Base-by-base conservation (phyloP, 2,888 invertebrate species). In the Megamerina dolium region DNA sequence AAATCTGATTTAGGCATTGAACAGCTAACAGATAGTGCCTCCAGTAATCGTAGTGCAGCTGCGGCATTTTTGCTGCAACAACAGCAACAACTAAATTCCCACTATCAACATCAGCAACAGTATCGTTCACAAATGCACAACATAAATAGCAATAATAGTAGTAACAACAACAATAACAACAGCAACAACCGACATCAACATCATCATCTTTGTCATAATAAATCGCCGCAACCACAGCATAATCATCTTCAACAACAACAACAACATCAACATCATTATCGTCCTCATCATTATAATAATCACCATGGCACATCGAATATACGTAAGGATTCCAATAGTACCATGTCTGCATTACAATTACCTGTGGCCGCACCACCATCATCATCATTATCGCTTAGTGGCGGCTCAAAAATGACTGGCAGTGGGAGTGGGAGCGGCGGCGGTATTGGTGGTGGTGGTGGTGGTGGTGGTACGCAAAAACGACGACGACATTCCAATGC, bases 321-420 rank as follows among this genome's bases (percentile, higher is more conserved):
- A 72, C 70, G 79, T 46, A 73, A 79, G 48, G 79, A 79, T 63
- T 78, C 76, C 2, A 79, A 75, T 52, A 80, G 79, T 26, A 79
- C 78, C 21, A 79, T 78, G 79, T 80, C 80, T 0, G 79, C 79
- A 0, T 73, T 80, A 48, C 79, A 80, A 55, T 61, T 80, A 46
- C 77, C 78, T 1, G 65, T 77, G 12, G 53, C 51, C 3, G 51
- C 51, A 4, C 37, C 46, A 3, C 44, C 51, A 8, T 41, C 50
- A 12, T 48, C 21, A 14, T 36, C 50, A 5, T 32, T n/a, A n/a
- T n/a, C n/a, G n/a, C n/a, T n/a, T n/a, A n/a, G n/a, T n/a, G 38
- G 49, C 5, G 53, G 49, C 26, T 40, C 41, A 10, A 53, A 55
- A 34, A 20, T 53, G 26, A 43, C 17, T 5, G 34, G 35, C 5